These are phyloP conservation scores for Hyppa rectilinea DNA, from an alignment of 2,888 invertebrate species.

Conservation along the genomic window DNA sequence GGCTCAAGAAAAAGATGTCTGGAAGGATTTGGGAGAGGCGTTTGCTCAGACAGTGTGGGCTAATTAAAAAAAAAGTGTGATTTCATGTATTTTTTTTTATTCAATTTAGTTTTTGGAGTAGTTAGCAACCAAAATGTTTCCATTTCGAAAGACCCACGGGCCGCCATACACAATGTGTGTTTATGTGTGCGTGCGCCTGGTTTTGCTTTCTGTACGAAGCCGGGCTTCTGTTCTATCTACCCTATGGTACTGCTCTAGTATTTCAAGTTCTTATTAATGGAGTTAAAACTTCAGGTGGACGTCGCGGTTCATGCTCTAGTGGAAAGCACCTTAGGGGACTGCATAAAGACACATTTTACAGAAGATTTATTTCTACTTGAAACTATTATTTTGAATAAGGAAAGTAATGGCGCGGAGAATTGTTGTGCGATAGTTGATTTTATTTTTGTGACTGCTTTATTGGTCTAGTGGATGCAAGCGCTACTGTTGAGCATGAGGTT, in stretches of 20 bases:
- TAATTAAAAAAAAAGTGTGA: no score
- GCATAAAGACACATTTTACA: conserved; percentile 30
- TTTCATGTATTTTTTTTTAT: neutral
- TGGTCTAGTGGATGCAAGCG: no score
- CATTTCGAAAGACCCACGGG: neutral
- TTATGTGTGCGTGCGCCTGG: neutral
- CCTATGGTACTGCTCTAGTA: conserved; percentile 24
- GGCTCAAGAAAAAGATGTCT: no score
- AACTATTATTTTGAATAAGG: conserved; percentile 35
- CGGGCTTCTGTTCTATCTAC: conserved; percentile 11
- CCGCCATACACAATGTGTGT: neutral
- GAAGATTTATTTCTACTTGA: conserved; percentile 39
- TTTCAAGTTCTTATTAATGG: conserved; percentile 61
- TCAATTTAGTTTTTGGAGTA: neutral
- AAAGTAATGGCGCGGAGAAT: conserved; percentile 7
- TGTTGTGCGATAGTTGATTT: conserved; percentile 1
- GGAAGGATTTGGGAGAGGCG: no score
- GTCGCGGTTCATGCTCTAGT: conserved; percentile 36
- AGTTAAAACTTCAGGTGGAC: conserved; percentile 53
- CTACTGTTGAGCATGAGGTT: no score
- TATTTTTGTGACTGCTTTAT: no score
- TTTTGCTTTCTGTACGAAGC: neutral
- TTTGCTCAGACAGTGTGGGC: no score
- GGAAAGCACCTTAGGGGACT: conserved; percentile 21
- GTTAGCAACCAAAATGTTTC: neutral